phyloP scores from a whole-genome alignment of 2,113 vertebrate genomes.

The Pangasianodon gigas region DNA sequence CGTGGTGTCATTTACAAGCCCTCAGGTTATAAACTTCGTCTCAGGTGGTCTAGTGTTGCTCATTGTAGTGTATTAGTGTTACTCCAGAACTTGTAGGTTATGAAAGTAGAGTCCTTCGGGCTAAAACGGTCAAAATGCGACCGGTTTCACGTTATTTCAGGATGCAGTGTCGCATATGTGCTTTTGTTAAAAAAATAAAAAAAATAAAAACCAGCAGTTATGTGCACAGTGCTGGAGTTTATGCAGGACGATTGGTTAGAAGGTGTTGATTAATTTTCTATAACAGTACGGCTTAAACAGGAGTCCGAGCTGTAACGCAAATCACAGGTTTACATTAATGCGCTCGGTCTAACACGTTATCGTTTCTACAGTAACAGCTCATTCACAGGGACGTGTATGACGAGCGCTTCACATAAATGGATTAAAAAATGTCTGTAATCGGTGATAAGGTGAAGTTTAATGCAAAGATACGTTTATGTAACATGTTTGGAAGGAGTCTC shows the following conservation, averaged over 20 bases:
- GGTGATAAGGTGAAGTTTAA: background rate
- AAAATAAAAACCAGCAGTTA: too few relatives aligned
- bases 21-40: background rate
- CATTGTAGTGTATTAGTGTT: too few relatives aligned
- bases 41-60: background rate
- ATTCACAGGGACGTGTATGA: background rate
- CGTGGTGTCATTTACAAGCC: background rate
- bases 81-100: background rate
- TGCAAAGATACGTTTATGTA: too few relatives aligned
- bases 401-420: background rate
- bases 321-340: background rate
- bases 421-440: background rate
- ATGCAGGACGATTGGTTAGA: background rate
- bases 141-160: background rate
- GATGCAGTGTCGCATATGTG: background rate
- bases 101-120: background rate
- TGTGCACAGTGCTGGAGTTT: background rate
- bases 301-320: too few relatives aligned
- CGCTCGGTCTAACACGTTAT: too few relatives aligned
- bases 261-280: background rate
- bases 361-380: background rate
- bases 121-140: background rate
- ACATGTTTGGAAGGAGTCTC: too few relatives aligned
- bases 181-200: background rate
- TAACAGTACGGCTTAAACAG: background rate